Percentiles rank a stretch among this genome's conserved stretches.
Conservation (phyloP, 2,113 vertebrate species). For the Rhynchomys soricoides region DNA sequence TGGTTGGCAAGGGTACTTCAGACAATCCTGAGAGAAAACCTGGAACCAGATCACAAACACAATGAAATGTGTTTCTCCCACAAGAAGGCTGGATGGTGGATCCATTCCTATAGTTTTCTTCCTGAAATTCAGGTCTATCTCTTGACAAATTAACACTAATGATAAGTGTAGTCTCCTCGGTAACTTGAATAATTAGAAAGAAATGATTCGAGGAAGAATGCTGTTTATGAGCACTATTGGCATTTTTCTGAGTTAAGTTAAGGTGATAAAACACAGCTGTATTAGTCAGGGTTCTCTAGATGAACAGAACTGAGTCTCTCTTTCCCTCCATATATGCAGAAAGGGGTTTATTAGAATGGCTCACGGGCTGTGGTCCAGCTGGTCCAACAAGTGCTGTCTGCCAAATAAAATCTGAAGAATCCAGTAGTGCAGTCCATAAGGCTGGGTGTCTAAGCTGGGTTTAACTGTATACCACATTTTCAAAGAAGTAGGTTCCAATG, state of each 20-base stretch:
- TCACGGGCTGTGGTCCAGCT: background rate
- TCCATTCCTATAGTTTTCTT: background rate
- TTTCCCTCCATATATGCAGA: background rate
- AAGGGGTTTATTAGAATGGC: background rate
- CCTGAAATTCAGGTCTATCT: background rate
- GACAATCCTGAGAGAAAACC: background rate
- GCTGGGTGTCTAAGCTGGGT: background rate
- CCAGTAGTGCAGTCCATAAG: background rate
- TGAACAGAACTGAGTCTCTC: background rate
- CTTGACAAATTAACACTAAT: background rate
- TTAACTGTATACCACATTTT: background rate
- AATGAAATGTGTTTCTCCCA: background rate
- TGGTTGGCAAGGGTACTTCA: background rate
- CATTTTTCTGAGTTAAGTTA: no score
- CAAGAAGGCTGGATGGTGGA: background rate
- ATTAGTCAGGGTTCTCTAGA: background rate
- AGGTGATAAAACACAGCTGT: background rate
- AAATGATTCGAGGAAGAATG: background rate
- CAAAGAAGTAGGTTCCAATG: background rate
- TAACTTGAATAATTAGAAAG: background rate
- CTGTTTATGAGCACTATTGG: no score
- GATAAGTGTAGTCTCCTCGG: background rate
- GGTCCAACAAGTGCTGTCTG: background rate
- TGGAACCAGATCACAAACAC: background rate
- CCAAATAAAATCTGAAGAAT: background rate